Conservation (phyloP, 1,140 invertebrate species). For the Diachasma alloeum region DNA sequence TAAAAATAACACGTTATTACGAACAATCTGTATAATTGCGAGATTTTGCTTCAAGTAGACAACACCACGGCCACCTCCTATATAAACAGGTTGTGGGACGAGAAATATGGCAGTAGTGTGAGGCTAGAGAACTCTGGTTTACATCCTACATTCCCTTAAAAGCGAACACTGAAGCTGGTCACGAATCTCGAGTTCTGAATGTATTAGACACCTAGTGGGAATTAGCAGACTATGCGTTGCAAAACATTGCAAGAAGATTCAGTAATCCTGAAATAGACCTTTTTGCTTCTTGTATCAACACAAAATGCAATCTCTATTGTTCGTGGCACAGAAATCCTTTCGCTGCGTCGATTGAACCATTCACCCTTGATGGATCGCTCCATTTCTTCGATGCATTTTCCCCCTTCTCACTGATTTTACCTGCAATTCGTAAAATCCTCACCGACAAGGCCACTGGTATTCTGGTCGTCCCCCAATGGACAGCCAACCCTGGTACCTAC, state of each 20-base stretch:
- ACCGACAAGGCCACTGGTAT: conserved; percentile 30
- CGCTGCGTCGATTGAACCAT: conserved; percentile 21
- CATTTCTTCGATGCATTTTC: conserved; percentile 34
- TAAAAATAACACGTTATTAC: too few species aligned
- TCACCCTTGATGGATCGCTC: conserved; percentile 18
- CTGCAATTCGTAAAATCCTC: conserved; percentile 21
- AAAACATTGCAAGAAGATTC: neutral
- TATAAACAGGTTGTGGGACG: too few species aligned
- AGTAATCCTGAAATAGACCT: conserved; percentile 37
- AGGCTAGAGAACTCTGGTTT: too few species aligned
- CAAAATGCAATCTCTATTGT: conserved; percentile 38
- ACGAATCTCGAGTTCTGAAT: too few species aligned
- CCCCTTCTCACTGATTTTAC: conserved; percentile 31
- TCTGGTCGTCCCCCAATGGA: conserved; percentile 38
- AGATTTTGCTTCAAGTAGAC: too few species aligned
- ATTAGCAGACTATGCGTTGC: conserved; percentile 10
- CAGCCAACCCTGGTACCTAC: conserved; percentile 35
- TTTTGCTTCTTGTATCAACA: conserved; percentile 38
- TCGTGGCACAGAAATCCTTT: conserved; percentile 41
- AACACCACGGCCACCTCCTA: too few species aligned
- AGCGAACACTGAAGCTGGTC: too few species aligned
- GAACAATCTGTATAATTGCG: too few species aligned
- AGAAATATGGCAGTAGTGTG: too few species aligned
- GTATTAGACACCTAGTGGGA: conserved; percentile 20
- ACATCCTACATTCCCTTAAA: too few species aligned